Evolutionary conservation across 2,797 vertebrate species (phyloP).

Genomic region (Manis crassicaudata): DNA sequence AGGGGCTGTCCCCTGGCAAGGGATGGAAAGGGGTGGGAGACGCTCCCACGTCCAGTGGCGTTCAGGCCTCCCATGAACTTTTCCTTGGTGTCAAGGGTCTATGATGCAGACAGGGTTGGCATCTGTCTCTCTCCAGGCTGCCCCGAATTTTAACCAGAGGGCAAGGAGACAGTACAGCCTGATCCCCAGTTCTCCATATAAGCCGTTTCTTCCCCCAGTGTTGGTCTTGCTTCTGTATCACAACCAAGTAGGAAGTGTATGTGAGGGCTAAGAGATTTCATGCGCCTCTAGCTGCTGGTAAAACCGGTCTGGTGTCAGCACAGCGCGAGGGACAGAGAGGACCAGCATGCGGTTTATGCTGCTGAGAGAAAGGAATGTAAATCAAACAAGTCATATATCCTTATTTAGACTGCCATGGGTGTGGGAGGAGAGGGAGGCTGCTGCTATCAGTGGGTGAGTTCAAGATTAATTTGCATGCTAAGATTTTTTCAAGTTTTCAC

Average conservation of each 20-base stretch:
- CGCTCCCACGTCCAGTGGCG: rapidly evolving
- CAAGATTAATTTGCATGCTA: neutral
- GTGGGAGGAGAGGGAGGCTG: rapidly evolving
- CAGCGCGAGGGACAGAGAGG: too few species aligned
- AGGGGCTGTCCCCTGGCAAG: rapidly evolving
- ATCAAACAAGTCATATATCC: neutral
- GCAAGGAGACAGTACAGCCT: neutral
- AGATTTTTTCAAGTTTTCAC: neutral
- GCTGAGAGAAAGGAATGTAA: neutral
- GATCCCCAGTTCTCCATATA: neutral
- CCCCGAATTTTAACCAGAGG: neutral
- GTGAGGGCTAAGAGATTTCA: neutral
- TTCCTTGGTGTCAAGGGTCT: neutral
- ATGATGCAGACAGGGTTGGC: neutral
- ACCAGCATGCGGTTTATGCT: rapidly evolving
- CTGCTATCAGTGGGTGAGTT: neutral
- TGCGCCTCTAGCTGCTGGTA: too few species aligned
- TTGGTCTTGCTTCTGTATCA: neutral
- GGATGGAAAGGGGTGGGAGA: too few species aligned
- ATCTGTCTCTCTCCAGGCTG: rapidly evolving
- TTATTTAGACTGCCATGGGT: neutral
- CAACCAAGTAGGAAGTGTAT: neutral
- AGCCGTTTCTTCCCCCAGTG: neutral
- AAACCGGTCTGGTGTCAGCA: neutral
- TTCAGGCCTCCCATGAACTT: neutral